A percentile compares a stretch with the other conserved stretches of the same genome.
Evolutionary conservation across 2,888 invertebrate species (phyloP).

Genomic region (Ypsolopha sequella): DNA sequence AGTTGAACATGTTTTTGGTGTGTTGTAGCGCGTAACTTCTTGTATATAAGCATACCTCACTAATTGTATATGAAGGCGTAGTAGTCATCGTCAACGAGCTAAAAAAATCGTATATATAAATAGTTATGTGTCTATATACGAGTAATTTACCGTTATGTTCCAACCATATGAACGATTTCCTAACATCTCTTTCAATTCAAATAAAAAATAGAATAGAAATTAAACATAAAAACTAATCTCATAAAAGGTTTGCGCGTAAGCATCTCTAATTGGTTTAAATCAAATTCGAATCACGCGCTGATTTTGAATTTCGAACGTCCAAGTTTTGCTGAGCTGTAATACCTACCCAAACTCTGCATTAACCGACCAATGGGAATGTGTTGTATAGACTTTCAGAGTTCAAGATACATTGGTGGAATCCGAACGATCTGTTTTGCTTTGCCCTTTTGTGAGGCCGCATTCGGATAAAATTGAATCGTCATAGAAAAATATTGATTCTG

Average conservation of each 20-base stretch:
- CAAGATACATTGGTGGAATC: neutral
- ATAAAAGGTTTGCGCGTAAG: conserved; percentile 50
- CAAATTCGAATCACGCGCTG: conserved; percentile 38
- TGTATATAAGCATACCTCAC: too few species aligned
- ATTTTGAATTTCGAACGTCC: neutral
- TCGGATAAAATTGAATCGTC: conserved; percentile 53
- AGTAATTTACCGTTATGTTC: too few species aligned
- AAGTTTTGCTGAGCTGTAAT: neutral
- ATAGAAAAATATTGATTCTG: conserved; percentile 43
- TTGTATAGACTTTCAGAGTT: neutral
- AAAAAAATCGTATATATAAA: too few species aligned
- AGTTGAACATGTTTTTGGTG: too few species aligned
- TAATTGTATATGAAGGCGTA: too few species aligned
- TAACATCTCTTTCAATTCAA: neutral
- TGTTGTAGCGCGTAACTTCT: too few species aligned
- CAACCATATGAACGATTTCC: neutral
- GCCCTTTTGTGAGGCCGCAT: conserved; percentile 18
- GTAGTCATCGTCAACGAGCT: too few species aligned
- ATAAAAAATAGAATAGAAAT: neutral
- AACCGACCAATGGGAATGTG: neutral
- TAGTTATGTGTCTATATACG: too few species aligned
- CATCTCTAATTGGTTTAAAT: conserved; percentile 66
- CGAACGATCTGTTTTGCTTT: neutral
- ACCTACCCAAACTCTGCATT: neutral
- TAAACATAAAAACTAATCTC: neutral